Conservation (phyloP, 2,113 vertebrate genomes). For the Struthio camelus region DNA sequence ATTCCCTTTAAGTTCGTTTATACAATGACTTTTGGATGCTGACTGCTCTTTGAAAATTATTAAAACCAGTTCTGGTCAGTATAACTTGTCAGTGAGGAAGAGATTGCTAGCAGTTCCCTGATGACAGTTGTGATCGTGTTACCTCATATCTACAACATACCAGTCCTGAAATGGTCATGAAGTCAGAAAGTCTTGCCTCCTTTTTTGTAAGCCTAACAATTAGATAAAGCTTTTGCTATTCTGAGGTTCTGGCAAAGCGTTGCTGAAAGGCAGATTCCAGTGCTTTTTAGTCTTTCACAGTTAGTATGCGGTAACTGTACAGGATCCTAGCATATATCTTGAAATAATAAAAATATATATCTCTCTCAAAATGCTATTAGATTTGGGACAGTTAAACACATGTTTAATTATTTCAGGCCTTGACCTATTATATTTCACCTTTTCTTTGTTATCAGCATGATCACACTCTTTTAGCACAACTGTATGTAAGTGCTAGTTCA, state of each 20-base stretch:
- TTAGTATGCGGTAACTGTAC: not conserved
- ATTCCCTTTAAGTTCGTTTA: not conserved
- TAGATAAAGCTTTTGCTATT: not conserved
- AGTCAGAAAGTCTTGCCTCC: not conserved
- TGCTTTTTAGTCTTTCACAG: not conserved
- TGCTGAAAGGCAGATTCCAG: not conserved
- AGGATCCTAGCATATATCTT: not conserved
- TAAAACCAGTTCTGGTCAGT: not conserved
- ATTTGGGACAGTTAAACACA: not conserved
- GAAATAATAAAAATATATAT: not conserved
- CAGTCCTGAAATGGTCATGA: not conserved
- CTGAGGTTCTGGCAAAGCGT: not conserved
- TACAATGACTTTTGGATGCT: not conserved
- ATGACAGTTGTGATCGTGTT: not conserved
- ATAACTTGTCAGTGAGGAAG: not conserved
- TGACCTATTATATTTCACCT: not conserved
- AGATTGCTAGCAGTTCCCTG: not conserved
- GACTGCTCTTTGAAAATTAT: not conserved
- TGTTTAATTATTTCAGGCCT: not conserved
- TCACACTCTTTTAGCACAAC: not conserved
- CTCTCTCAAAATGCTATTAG: not conserved
- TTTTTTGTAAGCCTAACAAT: not conserved
- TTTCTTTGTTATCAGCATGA: not conserved
- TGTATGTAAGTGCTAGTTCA: not conserved
- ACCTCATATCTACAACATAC: not conserved